phyloP scores from a whole-genome alignment of 2,113 vertebrate species.

The Chloropsis hardwickii region DNA sequence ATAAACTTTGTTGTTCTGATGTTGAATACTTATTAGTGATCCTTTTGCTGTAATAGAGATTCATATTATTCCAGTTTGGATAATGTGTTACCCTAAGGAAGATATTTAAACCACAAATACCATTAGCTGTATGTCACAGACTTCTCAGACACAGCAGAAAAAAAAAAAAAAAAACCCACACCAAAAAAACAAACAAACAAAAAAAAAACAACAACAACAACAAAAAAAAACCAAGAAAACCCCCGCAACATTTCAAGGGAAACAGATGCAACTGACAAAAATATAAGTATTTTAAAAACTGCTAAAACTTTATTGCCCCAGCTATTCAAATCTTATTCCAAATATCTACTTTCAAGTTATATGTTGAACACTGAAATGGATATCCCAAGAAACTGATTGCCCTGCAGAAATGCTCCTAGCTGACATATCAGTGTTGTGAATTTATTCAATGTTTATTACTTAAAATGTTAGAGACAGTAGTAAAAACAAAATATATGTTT shows the following conservation, averaged over 20 bases:
- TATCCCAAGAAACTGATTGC: neutral
- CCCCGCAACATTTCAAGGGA: neutral
- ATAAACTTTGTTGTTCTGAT: neutral
- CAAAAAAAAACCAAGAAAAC: accelerated
- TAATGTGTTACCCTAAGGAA: neutral
- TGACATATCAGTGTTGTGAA: neutral
- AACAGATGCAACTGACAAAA: neutral
- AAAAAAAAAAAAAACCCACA: neutral
- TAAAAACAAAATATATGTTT: neutral
- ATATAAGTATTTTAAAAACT: neutral
- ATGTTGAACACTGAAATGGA: neutral
- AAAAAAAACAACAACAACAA: no score
- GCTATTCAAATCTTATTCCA: neutral
- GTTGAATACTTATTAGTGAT: neutral
- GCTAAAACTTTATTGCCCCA: neutral
- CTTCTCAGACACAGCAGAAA: neutral
- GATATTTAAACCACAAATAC: neutral
- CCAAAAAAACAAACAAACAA: no score
- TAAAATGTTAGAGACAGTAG: neutral
- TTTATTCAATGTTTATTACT: neutral
- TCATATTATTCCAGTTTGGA: neutral
- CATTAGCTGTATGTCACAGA: neutral
- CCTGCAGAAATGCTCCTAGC: neutral
- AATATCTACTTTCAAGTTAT: neutral
- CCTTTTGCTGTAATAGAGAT: neutral